These are phyloP conservation scores for Aldrovandia affinis DNA, from an alignment of 2,797 vertebrate genomes.

Conservation along the genomic window DNA sequence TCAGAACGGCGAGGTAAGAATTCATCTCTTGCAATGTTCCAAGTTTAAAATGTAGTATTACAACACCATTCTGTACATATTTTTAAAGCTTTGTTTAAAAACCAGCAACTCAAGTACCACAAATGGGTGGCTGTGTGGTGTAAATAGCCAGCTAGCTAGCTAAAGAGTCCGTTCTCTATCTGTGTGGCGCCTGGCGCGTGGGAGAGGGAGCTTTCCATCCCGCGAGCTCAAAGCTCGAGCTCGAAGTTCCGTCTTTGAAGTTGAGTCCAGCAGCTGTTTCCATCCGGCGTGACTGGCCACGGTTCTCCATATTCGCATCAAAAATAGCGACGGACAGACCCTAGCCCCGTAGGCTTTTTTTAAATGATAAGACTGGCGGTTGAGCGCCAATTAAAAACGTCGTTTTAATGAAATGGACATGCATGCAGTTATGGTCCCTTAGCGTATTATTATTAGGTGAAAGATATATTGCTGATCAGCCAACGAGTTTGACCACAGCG, in stretches of 20 bases:
- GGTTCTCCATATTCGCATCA: slow-evolving; percentile 3
- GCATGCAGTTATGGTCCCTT: slow-evolving; percentile 27
- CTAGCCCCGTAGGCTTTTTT: slow-evolving; percentile 3
- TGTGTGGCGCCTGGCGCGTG: slow-evolving; percentile 17
- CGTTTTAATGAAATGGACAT: slow-evolving; percentile 34
- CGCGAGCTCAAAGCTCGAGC: background rate
- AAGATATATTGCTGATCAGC: slow-evolving; percentile 27
- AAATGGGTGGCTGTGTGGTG: background rate
- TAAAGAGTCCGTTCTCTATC: background rate
- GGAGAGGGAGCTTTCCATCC: slow-evolving; percentile 3
- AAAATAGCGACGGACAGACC: background rate
- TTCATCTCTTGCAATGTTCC: background rate
- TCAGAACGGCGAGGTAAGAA: slow-evolving; percentile 56
- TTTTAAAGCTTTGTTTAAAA: background rate
- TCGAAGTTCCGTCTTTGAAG: slow-evolving; percentile 21
- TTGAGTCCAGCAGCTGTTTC: slow-evolving; percentile 16
- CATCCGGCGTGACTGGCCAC: background rate
- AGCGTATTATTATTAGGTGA: slow-evolving; percentile 25
- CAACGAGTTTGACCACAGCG: background rate
- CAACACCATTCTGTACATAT: background rate
- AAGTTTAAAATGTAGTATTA: slow-evolving; percentile 26
- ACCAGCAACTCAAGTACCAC: background rate
- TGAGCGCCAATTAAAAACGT: slow-evolving; percentile 30
- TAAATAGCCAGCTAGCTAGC: background rate
- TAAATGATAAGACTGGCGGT: background rate